Evolutionary conservation across 2,113 vertebrate species (phyloP).

Genomic region (Eulacestoma nigropectus): DNA sequence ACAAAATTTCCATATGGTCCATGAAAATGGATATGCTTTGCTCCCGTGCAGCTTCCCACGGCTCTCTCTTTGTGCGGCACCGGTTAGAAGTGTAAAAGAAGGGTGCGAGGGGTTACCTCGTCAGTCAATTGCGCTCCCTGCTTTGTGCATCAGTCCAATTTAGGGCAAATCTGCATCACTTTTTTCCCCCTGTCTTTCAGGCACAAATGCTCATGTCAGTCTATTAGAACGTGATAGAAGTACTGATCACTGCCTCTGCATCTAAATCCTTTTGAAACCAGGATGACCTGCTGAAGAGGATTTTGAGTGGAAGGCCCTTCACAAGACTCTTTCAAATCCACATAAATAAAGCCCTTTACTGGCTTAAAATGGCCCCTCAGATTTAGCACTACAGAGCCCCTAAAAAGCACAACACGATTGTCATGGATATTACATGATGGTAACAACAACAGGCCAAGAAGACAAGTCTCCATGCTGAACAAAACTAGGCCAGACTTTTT

Average conservation of each 20-base stretch:
- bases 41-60: slow-evolving; percentile 90
- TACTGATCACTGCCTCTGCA: slow-evolving; percentile 87
- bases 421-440: slow-evolving; percentile 99
- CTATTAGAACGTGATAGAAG: slow-evolving; percentile 93
- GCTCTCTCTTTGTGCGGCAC: slow-evolving; percentile 76
- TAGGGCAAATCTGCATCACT: slow-evolving; percentile 78
- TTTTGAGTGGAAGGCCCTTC: slow-evolving; percentile 90
- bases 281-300: slow-evolving; percentile 91
- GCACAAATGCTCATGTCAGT: slow-evolving; percentile 87
- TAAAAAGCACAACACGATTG: slow-evolving; percentile 94
- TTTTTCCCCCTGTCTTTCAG: slow-evolving; percentile 76
- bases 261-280: slow-evolving; percentile 92
- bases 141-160: slow-evolving; percentile 81
- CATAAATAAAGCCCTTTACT: slow-evolving; percentile 97
- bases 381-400: slow-evolving; percentile 89
- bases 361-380: slow-evolving; percentile 97
- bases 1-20: slow-evolving; percentile 99
- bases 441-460: slow-evolving; percentile 91
- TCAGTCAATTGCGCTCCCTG: slow-evolving; percentile 73
- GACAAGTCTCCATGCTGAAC: slow-evolving; percentile 89
- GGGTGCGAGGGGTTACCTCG: slow-evolving; percentile 73
- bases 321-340: slow-evolving; percentile 97
- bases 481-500: slow-evolving; percentile 91
- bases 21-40: slow-evolving; percentile 88
- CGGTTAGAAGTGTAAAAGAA: slow-evolving; percentile 73